phyloP scores from a whole-genome alignment of 2,113 vertebrate genomes.

The Corydoras sp. region DNA sequence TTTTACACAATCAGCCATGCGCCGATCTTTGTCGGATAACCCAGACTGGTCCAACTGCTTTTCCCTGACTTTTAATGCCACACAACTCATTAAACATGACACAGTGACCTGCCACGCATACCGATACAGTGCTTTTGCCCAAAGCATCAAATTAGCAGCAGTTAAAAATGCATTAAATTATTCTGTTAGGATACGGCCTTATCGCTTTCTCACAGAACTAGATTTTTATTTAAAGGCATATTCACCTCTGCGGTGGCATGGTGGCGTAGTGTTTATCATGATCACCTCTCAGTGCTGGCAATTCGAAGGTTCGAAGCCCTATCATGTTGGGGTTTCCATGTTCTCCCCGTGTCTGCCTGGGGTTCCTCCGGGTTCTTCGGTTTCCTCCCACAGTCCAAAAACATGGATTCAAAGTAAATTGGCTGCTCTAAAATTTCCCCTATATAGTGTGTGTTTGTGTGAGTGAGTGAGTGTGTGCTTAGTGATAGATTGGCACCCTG shows the following conservation, averaged over 20 bases:
- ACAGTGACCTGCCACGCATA: slow-evolving; percentile 17
- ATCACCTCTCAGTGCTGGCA: too few species aligned
- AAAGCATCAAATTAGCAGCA: slow-evolving; percentile 22
- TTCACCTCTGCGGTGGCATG: not conserved
- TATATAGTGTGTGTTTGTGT: too few species aligned
- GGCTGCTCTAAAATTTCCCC: too few species aligned
- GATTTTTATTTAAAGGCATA: not conserved
- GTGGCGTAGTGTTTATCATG: too few species aligned
- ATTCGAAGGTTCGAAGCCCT: too few species aligned
- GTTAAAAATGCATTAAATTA: slow-evolving; percentile 1
- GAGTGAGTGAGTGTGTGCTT: too few species aligned
- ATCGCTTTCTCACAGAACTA: not conserved
- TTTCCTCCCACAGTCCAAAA: too few species aligned
- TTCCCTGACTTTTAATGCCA: slow-evolving; percentile 53
- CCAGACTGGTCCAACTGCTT: slow-evolving; percentile 38
- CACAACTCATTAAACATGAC: slow-evolving; percentile 59
- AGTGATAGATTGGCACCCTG: too few species aligned
- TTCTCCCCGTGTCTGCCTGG: too few species aligned
- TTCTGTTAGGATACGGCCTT: slow-evolving; percentile 5
- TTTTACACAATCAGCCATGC: slow-evolving; percentile 57
- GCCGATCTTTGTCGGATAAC: slow-evolving; percentile 56
- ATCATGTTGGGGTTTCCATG: too few species aligned
- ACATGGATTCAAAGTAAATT: too few species aligned
- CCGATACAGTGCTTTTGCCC: slow-evolving; percentile 24
- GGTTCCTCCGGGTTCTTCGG: too few species aligned